These are phyloP conservation scores for Aramus guarauna DNA, from an alignment of 2,113 vertebrate species.

Conservation along the genomic window DNA sequence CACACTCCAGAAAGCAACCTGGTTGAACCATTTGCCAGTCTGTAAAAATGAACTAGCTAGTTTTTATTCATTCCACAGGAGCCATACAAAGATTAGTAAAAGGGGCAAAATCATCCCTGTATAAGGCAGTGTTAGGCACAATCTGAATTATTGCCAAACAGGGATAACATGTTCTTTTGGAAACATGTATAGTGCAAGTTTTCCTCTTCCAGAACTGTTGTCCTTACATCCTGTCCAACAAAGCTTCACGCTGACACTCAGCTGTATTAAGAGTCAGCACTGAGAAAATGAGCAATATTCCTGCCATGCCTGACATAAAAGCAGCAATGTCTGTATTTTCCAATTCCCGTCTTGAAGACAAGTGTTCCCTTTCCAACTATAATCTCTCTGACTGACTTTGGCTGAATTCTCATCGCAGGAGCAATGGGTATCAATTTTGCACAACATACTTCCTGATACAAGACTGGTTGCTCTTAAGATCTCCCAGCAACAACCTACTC, in stretches of 20 bases:
- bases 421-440: background rate
- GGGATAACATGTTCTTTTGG: background rate
- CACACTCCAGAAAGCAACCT: background rate
- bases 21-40: background rate
- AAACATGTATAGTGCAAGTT: background rate
- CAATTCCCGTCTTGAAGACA: background rate
- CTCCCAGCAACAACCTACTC: background rate
- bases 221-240: background rate
- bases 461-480: background rate
- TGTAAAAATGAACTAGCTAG: background rate
- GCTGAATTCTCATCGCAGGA: background rate
- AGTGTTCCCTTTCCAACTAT: background rate
- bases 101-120: background rate
- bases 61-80: background rate
- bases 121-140: accelerated
- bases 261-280: background rate
- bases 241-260: background rate
- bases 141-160: background rate
- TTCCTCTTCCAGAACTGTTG: background rate
- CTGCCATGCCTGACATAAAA: background rate
- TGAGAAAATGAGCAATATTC: background rate
- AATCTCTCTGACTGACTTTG: background rate
- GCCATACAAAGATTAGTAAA: background rate
- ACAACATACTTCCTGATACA: background rate
- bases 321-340: background rate